These are phyloP conservation scores for Callaeas wilsoni DNA, from an alignment of 2,113 vertebrate species.

Conservation along the genomic window DNA sequence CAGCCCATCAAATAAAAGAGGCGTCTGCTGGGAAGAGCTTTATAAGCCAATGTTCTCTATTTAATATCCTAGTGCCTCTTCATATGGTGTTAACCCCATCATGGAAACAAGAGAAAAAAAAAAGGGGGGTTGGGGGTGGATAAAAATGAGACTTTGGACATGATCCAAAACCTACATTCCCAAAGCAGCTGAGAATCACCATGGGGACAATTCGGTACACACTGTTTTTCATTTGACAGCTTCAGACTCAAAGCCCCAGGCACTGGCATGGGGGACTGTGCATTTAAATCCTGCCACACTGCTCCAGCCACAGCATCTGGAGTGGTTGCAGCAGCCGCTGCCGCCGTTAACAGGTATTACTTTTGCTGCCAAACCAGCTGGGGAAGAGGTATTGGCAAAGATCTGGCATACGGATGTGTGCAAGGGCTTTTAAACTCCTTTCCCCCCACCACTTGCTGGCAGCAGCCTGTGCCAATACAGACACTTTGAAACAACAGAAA, in stretches of 20 bases:
- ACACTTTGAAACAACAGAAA: background rate
- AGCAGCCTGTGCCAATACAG: background rate
- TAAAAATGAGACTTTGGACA: background rate
- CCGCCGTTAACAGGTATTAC: background rate
- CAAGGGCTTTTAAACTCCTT: background rate
- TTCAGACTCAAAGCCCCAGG: background rate
- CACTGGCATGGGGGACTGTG: background rate
- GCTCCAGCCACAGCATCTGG: background rate
- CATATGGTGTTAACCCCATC: background rate
- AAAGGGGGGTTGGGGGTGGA: rapidly evolving
- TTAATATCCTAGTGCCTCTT: background rate
- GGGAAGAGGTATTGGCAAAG: constrained; percentile 14
- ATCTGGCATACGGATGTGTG: background rate
- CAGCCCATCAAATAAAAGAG: constrained; percentile 1
- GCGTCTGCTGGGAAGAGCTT: background rate
- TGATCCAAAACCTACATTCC: background rate
- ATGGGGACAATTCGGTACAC: background rate
- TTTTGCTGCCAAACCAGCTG: background rate
- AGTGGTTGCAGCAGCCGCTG: background rate
- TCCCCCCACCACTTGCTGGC: background rate
- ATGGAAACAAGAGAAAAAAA: background rate
- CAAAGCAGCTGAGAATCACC: background rate
- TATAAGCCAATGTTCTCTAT: background rate
- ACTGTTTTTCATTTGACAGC: background rate
- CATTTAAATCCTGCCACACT: background rate